Conservation (phyloP, 2,113 vertebrate species). For the Numida meleagris region DNA sequence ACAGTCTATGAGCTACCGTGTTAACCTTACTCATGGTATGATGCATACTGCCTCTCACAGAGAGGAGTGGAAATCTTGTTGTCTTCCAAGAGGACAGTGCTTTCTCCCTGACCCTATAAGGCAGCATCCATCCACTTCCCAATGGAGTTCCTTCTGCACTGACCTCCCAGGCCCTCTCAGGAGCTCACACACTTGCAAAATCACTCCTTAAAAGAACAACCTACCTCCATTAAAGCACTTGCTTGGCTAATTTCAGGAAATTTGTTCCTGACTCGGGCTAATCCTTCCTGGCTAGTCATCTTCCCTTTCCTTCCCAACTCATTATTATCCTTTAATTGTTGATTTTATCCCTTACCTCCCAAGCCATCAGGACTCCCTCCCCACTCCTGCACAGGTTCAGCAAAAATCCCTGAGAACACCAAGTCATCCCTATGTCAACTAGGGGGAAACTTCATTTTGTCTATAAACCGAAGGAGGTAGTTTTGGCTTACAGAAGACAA, state of each 20-base stretch:
- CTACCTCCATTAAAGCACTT: conserved; percentile 24
- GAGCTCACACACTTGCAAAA: not conserved
- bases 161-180: not conserved
- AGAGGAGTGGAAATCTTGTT: not conserved
- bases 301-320: conserved; percentile 61
- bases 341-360: conserved; percentile 8
- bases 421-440: not conserved
- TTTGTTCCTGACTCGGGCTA: conserved; percentile 40
- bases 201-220: not conserved
- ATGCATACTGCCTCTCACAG: not conserved
- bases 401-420: conserved; percentile 1
- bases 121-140: not conserved
- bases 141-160: not conserved
- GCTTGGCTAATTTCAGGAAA: conserved; percentile 57
- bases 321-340: conserved; percentile 60
- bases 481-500: not conserved
- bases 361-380: not conserved
- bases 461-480: not conserved
- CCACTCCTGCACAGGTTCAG: not conserved
- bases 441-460: not conserved
- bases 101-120: not conserved
- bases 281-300: conserved; percentile 69
- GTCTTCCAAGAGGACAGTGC: not conserved
- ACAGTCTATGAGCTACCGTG: not conserved
- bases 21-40: not conserved